These are phyloP conservation scores for Melanocharis versteri DNA, from an alignment of 2,113 vertebrate species.

Conservation along the genomic window DNA sequence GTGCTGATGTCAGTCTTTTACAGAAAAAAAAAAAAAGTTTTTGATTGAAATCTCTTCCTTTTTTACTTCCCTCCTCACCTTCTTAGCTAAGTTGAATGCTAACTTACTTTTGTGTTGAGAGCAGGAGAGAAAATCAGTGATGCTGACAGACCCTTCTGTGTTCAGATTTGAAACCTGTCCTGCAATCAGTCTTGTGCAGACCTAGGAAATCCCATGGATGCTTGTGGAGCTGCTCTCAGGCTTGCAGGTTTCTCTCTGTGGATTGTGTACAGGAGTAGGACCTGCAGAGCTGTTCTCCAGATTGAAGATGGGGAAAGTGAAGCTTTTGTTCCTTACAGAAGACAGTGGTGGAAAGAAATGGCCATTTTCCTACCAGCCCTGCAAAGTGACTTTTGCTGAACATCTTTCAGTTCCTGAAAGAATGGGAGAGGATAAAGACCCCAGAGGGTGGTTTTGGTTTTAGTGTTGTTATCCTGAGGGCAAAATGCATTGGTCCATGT, in stretches of 20 bases:
- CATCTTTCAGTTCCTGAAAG: background rate
- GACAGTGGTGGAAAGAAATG: background rate
- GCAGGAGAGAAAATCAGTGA: background rate
- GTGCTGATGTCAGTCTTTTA: background rate
- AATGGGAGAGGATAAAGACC: background rate
- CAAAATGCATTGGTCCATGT: accelerated
- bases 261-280: background rate
- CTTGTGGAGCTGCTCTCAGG: background rate
- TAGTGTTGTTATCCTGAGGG: background rate
- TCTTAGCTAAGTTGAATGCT: background rate
- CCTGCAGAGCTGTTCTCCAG: background rate
- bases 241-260: background rate
- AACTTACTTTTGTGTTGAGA: background rate
- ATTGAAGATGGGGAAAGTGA: background rate
- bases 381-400: background rate
- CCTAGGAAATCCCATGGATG: background rate
- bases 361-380: background rate
- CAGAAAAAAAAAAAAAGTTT: background rate
- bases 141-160: background rate
- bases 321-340: background rate
- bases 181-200: background rate
- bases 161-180: background rate
- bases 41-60: background rate
- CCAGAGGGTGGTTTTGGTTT: background rate
- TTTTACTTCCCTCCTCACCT: background rate